Evolutionary conservation across 2,888 invertebrate species (phyloP), one percentile per base, ranked within the genome.

Genomic region (Azorinus chamasolen): DNA sequence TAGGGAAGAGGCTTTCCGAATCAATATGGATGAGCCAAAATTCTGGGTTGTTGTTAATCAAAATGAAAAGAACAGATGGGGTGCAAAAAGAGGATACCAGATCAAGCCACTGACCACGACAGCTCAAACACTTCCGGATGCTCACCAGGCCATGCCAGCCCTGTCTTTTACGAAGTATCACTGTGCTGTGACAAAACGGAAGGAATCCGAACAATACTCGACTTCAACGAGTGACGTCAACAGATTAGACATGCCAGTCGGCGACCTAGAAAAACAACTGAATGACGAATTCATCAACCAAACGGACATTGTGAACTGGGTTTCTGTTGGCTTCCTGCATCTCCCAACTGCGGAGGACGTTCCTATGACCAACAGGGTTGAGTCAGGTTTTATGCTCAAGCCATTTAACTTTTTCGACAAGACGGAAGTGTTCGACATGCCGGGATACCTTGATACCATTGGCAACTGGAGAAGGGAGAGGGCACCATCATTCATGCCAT

Each of bases 331-430:
- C 1, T 86, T 86, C 54, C 66, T 86, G 2, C 86, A 86, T 57
- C 63, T 86, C 16, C 86, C 86, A 5, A 81, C 83, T 3, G 59
- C 84, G 1, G 86, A 86, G 55, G 86, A 86, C 43, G 73, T 79
- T 3, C 86, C 86, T 1, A 86, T 86, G 81, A 86, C 86, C 5
- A 74, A 80, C 48, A 61, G 81, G 41, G 81, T 83, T 2, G 75
- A 82, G 41, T 72, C 83, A 4, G 84, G 86, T 3, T 86, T 86
- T 37, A 72, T 75, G 51, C 51, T 86, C n/a, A 83, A 79, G 51
- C 86, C 86, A 1, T 86, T 83, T 64, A 86, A 86, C 57, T 86
- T 84, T 64, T 86, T 86, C 51, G 84, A 86, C 50, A 76, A 64
- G 39, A 84, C 86, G 12, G 75, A 78, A 0, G 71, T 78, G 5